phyloP scores from a whole-genome alignment of 37 sponge, comb jelly and placozoan genomes.

The Mnemiopsis leidyi region DNA sequence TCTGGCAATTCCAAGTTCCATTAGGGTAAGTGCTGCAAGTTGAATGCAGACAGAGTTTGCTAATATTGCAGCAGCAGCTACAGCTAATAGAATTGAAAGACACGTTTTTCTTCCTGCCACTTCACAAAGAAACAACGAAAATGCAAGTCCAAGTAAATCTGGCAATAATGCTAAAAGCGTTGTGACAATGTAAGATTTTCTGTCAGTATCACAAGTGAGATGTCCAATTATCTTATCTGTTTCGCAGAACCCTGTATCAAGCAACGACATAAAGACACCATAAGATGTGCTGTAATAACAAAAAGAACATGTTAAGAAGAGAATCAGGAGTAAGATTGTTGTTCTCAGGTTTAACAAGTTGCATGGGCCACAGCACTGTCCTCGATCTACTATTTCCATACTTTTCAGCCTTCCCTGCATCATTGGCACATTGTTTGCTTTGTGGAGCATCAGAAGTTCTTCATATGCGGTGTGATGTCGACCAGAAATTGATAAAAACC shows the following conservation, averaged over 20 bases:
- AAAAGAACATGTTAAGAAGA: background rate
- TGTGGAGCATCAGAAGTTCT: background rate
- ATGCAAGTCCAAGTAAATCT: background rate
- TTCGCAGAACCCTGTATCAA: background rate
- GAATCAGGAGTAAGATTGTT: background rate
- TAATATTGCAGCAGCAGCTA: background rate
- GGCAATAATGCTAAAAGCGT: background rate
- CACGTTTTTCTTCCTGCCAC: background rate
- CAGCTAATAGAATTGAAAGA: background rate
- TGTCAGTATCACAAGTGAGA: background rate
- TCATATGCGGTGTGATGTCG: background rate
- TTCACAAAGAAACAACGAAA: background rate
- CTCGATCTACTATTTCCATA: background rate
- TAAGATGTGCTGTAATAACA: background rate
- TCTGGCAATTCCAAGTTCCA: background rate
- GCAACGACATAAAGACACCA: background rate
- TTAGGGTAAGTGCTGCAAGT: background rate
- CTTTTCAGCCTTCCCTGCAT: background rate
- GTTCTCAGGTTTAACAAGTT: background rate
- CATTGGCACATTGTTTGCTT: background rate
- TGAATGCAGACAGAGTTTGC: background rate
- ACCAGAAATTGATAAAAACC: background rate
- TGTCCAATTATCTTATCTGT: background rate
- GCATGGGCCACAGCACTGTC: slow-evolving; percentile 6
- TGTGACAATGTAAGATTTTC: background rate